Conservation (phyloP, 2,113 vertebrate species). For the Haemorhous mexicanus region DNA sequence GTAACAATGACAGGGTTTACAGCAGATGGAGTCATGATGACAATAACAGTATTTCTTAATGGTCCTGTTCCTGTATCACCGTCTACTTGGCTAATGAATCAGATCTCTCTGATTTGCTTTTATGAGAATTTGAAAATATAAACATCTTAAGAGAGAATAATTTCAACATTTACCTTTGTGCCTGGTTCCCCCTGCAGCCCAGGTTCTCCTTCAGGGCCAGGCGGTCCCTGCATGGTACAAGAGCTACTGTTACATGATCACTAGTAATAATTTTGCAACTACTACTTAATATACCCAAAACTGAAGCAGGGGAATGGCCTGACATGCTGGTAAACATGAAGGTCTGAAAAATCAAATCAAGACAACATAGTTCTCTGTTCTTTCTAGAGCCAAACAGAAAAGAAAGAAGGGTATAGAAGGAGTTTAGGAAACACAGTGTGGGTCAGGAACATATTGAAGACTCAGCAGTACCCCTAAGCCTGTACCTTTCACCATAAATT, state of each 20-base stretch:
- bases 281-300: not conserved
- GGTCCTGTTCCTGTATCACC: not conserved
- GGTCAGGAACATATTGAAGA: not conserved
- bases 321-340: not conserved
- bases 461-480: not conserved
- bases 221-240: slow-evolving; percentile 76
- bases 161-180: slow-evolving; percentile 76
- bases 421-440: not conserved
- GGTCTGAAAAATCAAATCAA: not conserved
- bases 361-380: not conserved
- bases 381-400: not conserved
- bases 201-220: slow-evolving; percentile 86
- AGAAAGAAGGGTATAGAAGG: not conserved
- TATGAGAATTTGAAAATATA: not conserved
- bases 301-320: not conserved
- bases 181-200: slow-evolving; percentile 89
- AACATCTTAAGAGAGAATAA: not conserved
- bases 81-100: not conserved
- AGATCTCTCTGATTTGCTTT: not conserved
- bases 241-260: not conserved
- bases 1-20: not conserved
- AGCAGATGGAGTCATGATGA: not conserved
- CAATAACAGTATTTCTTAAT: not conserved
- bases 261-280: not conserved
- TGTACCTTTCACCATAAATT: not conserved